These are phyloP conservation scores for Abramis brama DNA, from an alignment of 2,113 vertebrate genomes.

Conservation along the genomic window DNA sequence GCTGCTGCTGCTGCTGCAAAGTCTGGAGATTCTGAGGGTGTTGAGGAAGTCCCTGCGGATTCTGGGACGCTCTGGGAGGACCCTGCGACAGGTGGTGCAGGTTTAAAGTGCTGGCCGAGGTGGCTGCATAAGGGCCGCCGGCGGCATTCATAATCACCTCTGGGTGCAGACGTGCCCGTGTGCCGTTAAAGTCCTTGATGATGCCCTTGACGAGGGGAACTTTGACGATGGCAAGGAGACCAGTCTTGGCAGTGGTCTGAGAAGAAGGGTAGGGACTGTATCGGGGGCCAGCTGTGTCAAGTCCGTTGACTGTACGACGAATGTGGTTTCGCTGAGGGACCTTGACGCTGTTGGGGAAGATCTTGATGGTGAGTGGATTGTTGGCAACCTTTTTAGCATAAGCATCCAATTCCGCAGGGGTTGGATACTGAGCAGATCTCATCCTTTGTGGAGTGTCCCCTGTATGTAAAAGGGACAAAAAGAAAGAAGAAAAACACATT, in stretches of 20 bases:
- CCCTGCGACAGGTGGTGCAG: conserved; percentile 81
- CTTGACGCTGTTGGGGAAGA: conserved; percentile 99
- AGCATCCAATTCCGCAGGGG: conserved; percentile 99
- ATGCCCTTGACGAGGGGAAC: conserved; percentile 89
- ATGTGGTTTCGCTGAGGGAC: conserved; percentile 98
- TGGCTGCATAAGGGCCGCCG: conserved; percentile 80
- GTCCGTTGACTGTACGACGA: conserved; percentile 97
- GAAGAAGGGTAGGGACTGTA: conserved; percentile 97
- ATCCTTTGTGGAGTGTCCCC: conserved; percentile 99
- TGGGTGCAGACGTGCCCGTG: conserved; percentile 86
- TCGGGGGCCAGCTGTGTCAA: conserved; percentile 95
- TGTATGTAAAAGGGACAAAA: conserved; percentile 73
- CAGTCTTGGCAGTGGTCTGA: conserved; percentile 90
- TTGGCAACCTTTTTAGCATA: conserved; percentile 99
- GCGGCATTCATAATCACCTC: conserved; percentile 93
- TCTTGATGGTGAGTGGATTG: conserved; percentile 98
- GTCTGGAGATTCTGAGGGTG: conserved; percentile 78
- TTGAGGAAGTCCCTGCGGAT: conserved; percentile 68
- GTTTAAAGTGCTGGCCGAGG: conserved; percentile 96
- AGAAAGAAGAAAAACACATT: conserved; percentile 13
- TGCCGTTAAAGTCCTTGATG: conserved; percentile 96
- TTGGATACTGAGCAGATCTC: conserved; percentile 99
- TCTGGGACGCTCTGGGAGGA: conserved; percentile 81
- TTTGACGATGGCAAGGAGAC: conserved; percentile 95
- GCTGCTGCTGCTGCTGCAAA: conserved; percentile 71